Percentiles rank a stretch among this genome's conserved stretches.
phyloP scores from a whole-genome alignment of 2,797 vertebrate genomes.

The Arrhamphus sclerolepis region DNA sequence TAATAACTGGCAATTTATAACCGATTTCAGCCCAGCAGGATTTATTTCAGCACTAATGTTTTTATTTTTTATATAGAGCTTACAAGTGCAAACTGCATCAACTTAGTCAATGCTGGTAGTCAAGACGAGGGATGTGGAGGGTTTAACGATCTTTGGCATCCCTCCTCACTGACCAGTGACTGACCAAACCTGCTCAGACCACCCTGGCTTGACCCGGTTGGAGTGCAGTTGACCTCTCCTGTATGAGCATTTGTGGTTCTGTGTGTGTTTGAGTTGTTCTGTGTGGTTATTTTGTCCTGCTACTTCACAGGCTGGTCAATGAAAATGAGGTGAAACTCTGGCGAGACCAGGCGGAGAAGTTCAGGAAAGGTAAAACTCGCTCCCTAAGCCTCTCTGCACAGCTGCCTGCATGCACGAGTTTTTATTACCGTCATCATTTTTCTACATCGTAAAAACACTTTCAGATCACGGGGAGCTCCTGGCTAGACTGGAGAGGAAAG shows the following conservation, averaged over 20 bases:
- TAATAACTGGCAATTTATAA: constrained; percentile 3
- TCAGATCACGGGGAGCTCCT: constrained; percentile 90
- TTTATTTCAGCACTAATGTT: constrained; percentile 48
- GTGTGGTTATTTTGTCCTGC: constrained; percentile 6
- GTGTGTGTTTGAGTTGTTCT: neutral
- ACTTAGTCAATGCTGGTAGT: constrained; percentile 36
- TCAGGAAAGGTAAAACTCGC: constrained; percentile 90
- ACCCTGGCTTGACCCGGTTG: constrained; percentile 38
- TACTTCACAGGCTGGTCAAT: constrained; percentile 89
- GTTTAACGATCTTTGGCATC: too few relatives aligned
- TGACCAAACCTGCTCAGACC: constrained; percentile 25
- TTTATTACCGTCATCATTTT: too few relatives aligned
- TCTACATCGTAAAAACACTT: neutral
- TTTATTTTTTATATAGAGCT: constrained; percentile 21
- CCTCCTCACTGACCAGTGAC: constrained; percentile 13
- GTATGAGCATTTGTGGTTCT: neutral
- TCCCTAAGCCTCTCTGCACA: too few relatives aligned
- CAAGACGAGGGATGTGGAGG: constrained; percentile 1
- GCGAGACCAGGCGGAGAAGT: constrained; percentile 96
- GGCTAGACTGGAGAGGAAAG: constrained; percentile 91
- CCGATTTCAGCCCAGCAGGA: constrained; percentile 13
- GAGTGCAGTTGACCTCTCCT: constrained; percentile 29
- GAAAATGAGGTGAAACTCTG: constrained; percentile 98
- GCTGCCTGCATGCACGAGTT: too few relatives aligned
- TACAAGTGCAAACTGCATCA: constrained; percentile 37